These are phyloP conservation scores for Thalassaphorura encarpata DNA, from an alignment of 1,140 invertebrate genomes.

Conservation along the genomic window DNA sequence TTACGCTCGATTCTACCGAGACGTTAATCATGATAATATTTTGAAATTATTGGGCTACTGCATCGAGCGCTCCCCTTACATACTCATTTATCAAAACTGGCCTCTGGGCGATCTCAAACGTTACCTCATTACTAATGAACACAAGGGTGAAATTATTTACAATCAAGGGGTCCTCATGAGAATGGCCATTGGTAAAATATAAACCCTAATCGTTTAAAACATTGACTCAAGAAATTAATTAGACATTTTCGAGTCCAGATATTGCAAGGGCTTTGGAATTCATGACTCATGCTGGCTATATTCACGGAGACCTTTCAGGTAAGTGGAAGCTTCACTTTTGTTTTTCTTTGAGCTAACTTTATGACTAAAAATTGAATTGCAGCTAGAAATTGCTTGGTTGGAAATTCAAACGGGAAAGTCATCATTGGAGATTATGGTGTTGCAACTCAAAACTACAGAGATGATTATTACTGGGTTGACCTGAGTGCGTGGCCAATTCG, in stretches of 20 bases:
- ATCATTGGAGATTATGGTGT: slow-evolving; percentile 28
- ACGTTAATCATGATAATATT: slow-evolving; percentile 51
- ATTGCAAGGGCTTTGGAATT: slow-evolving; percentile 8
- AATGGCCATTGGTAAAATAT: slow-evolving; percentile 49
- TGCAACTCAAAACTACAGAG: slow-evolving; percentile 37
- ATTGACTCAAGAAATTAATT: neutral
- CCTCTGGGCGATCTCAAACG: slow-evolving; percentile 50
- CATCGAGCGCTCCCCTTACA: slow-evolving; percentile 52
- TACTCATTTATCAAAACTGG: slow-evolving; percentile 40
- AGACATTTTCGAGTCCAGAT: slow-evolving; percentile 8
- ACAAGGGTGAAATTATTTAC: slow-evolving; percentile 43
- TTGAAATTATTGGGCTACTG: slow-evolving; percentile 50
- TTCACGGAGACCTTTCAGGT: slow-evolving; percentile 16
- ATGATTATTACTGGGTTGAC: slow-evolving; percentile 59
- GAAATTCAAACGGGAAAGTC: slow-evolving; percentile 8
- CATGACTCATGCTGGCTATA: slow-evolving; percentile 13
- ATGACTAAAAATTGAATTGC: neutral
- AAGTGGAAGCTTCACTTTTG: too few species aligned
- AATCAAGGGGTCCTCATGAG: slow-evolving; percentile 42
- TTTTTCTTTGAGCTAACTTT: neutral
- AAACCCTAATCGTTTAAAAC: too few species aligned
- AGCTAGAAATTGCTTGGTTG: slow-evolving; percentile 19
- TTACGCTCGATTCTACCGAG: slow-evolving; percentile 56
- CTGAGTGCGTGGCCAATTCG: slow-evolving; percentile 57
- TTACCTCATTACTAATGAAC: slow-evolving; percentile 45